Percentiles rank a stretch among this genome's conserved stretches.
Conservation (phyloP, 2,888 invertebrate genomes). For the Lithophane ornitopus region DNA sequence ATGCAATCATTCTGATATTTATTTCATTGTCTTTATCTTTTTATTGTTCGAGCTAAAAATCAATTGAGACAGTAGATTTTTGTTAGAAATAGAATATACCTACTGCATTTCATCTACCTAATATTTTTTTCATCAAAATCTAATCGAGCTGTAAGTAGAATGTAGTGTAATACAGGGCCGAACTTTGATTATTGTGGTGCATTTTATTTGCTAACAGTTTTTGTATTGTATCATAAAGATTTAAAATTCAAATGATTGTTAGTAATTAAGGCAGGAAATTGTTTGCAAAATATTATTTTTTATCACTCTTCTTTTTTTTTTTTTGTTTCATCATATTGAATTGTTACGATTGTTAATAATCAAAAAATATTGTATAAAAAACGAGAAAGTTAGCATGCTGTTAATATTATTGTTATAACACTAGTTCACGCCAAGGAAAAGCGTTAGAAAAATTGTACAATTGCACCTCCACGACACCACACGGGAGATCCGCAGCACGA, state of each 20-base stretch:
- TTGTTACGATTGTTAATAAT: constrained; percentile 44
- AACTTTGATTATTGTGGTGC: constrained; percentile 27
- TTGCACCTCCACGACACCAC: constrained; percentile 56
- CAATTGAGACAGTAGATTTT: constrained; percentile 30
- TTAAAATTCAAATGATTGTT: not conserved
- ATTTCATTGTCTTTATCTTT: constrained; percentile 8
- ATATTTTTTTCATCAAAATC: not conserved
- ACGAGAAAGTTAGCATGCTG: constrained; percentile 65
- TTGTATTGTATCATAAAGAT: not conserved
- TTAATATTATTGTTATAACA: constrained; percentile 59
- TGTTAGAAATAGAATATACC: constrained; percentile 38
- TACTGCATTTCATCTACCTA: constrained; percentile 20
- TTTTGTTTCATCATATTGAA: constrained; percentile 13
- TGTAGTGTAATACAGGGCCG: constrained; percentile 39
- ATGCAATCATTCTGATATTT: constrained; percentile 51
- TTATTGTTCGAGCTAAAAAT: constrained; percentile 39
- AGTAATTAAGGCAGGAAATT: constrained; percentile 5
- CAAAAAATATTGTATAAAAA: constrained; percentile 6
- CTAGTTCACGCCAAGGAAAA: constrained; percentile 65
- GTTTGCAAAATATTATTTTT: constrained; percentile 5
- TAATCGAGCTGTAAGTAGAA: not conserved
- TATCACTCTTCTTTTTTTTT: not conserved
- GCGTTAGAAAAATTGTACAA: constrained; percentile 57
- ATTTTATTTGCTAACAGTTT: not conserved
- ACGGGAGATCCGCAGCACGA: constrained; percentile 68